phyloP scores from a whole-genome alignment of 2,888 invertebrate genomes.

The Lymantria monacha region DNA sequence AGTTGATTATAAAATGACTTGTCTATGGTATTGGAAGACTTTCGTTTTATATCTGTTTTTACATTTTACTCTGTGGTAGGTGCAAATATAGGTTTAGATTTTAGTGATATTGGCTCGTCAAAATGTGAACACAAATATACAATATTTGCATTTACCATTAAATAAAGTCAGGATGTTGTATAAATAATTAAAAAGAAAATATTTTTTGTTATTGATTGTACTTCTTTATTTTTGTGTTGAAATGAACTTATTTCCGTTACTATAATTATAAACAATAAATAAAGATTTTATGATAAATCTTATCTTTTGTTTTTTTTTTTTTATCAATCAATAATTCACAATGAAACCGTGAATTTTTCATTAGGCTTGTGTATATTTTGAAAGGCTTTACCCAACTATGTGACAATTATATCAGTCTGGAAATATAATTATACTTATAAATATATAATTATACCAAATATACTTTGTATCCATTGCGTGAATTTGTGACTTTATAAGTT shows the following conservation, averaged over 20 bases:
- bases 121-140: slow-evolving; percentile 32
- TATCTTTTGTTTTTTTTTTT: slow-evolving; percentile 25
- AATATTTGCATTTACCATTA: slow-evolving; percentile 42
- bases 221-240: slow-evolving; percentile 72
- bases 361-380: no score
- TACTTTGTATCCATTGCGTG: no score
- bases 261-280: slow-evolving; percentile 66
- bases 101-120: slow-evolving; percentile 37
- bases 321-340: slow-evolving; percentile 20
- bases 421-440: no score
- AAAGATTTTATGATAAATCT: slow-evolving; percentile 72
- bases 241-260: slow-evolving; percentile 62
- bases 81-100: slow-evolving; percentile 36
- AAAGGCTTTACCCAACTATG: no score
- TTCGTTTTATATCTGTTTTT: slow-evolving; percentile 31
- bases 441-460: no score
- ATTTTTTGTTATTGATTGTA: slow-evolving; percentile 72
- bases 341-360: no score
- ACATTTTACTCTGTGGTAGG: slow-evolving; percentile 30
- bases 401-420: no score
- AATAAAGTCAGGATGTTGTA: slow-evolving; percentile 52
- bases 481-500: no score
- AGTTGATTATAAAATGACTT: slow-evolving; percentile 54
- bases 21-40: slow-evolving; percentile 46
- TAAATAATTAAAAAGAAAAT: slow-evolving; percentile 56